Percentiles rank a stretch among this genome's conserved stretches.
Conservation (phyloP, 2,113 vertebrate species). For the Lutjanus erythropterus region DNA sequence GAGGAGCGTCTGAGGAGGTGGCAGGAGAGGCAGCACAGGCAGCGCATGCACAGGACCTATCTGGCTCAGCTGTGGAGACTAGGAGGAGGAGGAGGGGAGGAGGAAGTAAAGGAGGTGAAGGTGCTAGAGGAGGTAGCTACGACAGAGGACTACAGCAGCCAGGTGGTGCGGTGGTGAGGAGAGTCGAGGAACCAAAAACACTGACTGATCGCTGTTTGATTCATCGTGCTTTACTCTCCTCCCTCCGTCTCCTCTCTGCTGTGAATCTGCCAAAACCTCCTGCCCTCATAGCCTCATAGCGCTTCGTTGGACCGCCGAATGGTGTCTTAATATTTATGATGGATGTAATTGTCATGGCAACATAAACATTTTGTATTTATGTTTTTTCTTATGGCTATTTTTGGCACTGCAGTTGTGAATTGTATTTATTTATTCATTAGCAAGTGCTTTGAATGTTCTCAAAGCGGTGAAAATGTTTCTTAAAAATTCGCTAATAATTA, state of each 20-base stretch:
- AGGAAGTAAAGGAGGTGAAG: constrained; percentile 48
- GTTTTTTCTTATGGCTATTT: constrained; percentile 60
- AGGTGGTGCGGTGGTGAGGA: constrained; percentile 84
- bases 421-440: constrained; percentile 61
- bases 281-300: constrained; percentile 35
- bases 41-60: constrained; percentile 72
- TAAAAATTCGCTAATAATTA: constrained; percentile 20
- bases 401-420: constrained; percentile 59
- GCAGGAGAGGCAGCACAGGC: constrained; percentile 70
- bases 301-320: constrained; percentile 61
- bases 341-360: constrained; percentile 75
- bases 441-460: constrained; percentile 60
- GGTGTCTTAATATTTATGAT: constrained; percentile 82
- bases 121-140: constrained; percentile 63
- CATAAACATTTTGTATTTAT: constrained; percentile 70
- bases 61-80: constrained; percentile 69
- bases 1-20: constrained; percentile 87
- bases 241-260: constrained; percentile 37
- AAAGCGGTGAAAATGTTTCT: constrained; percentile 49
- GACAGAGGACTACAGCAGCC: constrained; percentile 85
- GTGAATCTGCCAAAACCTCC: constrained; percentile 64
- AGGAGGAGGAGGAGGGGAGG: constrained; percentile 47
- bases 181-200: background rate
- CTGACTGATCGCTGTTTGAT: constrained; percentile 31
- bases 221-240: constrained; percentile 53